phyloP scores from a whole-genome alignment of 2,797 vertebrate genomes.

The Sebastes trivittatus region DNA sequence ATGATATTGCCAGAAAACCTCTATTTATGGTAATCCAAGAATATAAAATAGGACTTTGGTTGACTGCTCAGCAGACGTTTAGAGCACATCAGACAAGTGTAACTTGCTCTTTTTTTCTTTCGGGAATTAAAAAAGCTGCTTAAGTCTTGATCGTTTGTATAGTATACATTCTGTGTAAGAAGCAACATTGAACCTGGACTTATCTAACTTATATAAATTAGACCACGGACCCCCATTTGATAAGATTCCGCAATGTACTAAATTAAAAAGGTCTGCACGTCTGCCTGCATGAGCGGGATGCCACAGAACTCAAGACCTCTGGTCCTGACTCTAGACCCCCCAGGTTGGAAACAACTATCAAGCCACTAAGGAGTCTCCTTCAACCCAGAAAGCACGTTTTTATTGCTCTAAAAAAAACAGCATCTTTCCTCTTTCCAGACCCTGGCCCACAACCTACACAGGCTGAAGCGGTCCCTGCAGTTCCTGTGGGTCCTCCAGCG shows the following conservation, averaged over 20 bases:
- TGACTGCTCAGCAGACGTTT: no score
- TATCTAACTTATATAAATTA: background rate
- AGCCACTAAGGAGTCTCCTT: background rate
- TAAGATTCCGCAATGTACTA: no score
- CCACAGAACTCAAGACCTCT: no score
- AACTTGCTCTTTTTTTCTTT: background rate
- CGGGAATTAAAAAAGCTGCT: background rate
- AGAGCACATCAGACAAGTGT: background rate
- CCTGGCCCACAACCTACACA: slow-evolving; percentile 83
- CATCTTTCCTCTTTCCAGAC: slow-evolving; percentile 77
- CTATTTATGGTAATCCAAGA: background rate
- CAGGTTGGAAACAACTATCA: background rate
- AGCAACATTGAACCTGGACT: background rate
- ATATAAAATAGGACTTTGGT: background rate
- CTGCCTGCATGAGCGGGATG: no score
- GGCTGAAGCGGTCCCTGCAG: slow-evolving; percentile 85
- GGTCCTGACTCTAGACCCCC: background rate
- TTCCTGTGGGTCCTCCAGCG: slow-evolving; percentile 83
- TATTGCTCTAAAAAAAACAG: slow-evolving; percentile 2
- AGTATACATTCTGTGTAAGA: background rate
- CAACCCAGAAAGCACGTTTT: accelerated
- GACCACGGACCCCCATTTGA: no score
- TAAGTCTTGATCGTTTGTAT: background rate
- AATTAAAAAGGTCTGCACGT: no score
- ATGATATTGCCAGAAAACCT: background rate